Base-by-base conservation (phyloP, 2,797 vertebrate genomes). In the Smutsia temminckii region DNA sequence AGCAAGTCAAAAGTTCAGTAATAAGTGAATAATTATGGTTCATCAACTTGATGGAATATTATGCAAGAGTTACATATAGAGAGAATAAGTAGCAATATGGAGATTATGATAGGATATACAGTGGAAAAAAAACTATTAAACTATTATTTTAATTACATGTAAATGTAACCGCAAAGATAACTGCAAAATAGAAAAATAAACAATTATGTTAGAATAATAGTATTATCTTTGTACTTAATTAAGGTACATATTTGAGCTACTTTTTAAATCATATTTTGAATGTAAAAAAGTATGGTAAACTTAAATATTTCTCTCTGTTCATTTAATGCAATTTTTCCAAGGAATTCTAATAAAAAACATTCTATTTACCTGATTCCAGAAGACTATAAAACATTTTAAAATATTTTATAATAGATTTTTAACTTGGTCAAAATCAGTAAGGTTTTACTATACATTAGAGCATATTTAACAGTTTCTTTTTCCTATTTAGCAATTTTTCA, bases 1-100 rank as follows among this genome's bases (percentile, higher is more conserved):
- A 93, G 32, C 27, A 80, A 85, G 32, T 94, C 27, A 96, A 88
- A 93, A 93, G 18, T 88, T 91, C 42, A 71, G 88, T 37, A 69
- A 69, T 71, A 91, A 93, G 34, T 77, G 66, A 96, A 93, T 68
- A 16, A 90, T 51, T 93, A 75, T 69, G 46, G 78, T 83, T 66
- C 55, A 85, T 85, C 42, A 88, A 93, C 14, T 57, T 59, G 27
- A 83, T 78, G 42, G 29, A 84, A 29, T 85, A 93, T 40, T 79
- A 84, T 51, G 13, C 25, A 88, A 90, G 40, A 84, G 17, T 87
- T 84, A 89, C 57, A 94, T 88, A 95, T 53, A 78, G 16, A 71
- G 5, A 95, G 29, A 94, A 23, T 90, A 90, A 74, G 14, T 69
- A 92, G 72, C 17, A 91, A 61, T 40, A 87, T 57, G 34, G 40